phyloP scores from a whole-genome alignment of 2,113 vertebrate species.

The Petroica traversi region DNA sequence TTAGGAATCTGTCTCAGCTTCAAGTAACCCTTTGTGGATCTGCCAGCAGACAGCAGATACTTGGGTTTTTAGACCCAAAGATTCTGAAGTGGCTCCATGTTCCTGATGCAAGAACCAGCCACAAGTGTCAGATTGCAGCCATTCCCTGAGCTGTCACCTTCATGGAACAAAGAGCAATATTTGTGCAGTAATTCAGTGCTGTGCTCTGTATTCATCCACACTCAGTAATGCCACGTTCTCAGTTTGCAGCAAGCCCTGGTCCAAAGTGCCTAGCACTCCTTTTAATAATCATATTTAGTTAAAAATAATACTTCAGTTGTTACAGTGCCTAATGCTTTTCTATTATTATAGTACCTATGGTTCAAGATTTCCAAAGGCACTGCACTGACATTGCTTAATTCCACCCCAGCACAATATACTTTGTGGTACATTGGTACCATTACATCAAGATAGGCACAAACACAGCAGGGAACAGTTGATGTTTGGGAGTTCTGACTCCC shows the following conservation, averaged over 20 bases:
- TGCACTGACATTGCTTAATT: neutral
- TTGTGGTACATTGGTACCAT: neutral
- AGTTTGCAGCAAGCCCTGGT: rapidly evolving
- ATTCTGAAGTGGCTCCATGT: neutral
- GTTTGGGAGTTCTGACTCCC: neutral
- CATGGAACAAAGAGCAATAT: neutral
- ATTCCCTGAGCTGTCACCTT: neutral
- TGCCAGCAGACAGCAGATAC: neutral
- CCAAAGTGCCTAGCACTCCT: neutral
- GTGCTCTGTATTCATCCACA: neutral
- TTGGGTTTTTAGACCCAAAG: neutral
- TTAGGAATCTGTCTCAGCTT: neutral
- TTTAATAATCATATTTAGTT: neutral
- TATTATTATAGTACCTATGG: neutral
- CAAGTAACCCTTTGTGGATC: neutral
- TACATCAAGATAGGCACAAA: neutral
- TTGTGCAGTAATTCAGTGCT: neutral
- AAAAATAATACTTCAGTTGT: neutral
- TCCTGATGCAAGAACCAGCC: neutral
- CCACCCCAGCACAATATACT: neutral
- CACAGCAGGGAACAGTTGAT: neutral
- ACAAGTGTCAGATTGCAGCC: neutral
- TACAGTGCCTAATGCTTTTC: neutral
- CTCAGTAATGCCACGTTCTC: neutral
- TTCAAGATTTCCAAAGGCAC: neutral